Conservation (phyloP, 2,797 vertebrate species). For the Melopsittacus undulatus region DNA sequence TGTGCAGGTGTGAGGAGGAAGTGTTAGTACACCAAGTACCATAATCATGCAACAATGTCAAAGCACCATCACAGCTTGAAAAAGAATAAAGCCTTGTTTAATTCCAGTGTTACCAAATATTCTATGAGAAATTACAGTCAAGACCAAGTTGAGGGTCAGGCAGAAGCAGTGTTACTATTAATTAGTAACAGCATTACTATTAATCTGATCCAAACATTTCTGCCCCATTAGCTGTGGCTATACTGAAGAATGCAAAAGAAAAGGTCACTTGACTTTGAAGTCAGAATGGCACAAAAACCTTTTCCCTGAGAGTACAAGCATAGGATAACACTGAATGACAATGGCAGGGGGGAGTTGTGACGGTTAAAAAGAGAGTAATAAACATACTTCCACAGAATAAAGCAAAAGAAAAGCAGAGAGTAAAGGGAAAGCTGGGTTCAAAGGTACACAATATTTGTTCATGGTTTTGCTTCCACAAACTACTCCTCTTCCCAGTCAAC, state of each 20-base stretch:
- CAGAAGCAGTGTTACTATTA: conserved; percentile 35
- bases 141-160: not conserved
- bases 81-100: conserved; percentile 2
- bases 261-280: not conserved
- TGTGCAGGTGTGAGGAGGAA: not conserved
- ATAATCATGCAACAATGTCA: conserved; percentile 47
- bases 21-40: conserved; percentile 26
- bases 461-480: not conserved
- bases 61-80: conserved; percentile 2
- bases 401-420: not conserved
- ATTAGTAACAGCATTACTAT: not conserved
- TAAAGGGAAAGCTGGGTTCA: not conserved
- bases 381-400: conserved; percentile 9
- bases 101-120: conserved; percentile 12
- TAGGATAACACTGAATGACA: not conserved
- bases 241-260: not conserved
- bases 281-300: not conserved
- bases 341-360: conserved; percentile 10
- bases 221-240: not conserved
- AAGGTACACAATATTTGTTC: not conserved
- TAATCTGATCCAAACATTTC: not conserved
- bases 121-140: not conserved
- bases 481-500: not conserved
- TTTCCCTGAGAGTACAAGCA: not conserved
- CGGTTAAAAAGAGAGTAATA: not conserved